These are phyloP conservation scores for Nymphalis polychloros DNA, from an alignment of 2,888 invertebrate genomes.

Conservation along the genomic window DNA sequence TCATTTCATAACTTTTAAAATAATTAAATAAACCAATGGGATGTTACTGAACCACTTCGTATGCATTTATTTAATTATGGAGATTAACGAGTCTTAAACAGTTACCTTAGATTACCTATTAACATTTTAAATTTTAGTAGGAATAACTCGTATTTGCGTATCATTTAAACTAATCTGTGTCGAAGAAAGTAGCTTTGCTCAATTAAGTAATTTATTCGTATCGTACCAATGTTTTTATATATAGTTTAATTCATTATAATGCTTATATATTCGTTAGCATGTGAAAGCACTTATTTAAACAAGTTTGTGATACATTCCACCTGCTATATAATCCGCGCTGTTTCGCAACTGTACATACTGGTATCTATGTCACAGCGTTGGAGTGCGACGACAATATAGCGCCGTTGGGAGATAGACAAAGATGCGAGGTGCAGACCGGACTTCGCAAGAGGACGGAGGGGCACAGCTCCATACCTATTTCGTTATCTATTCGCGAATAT, in stretches of 20 bases:
- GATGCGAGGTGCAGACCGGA: slow-evolving; percentile 59
- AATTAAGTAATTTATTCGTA: slow-evolving; percentile 38
- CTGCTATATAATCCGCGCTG: slow-evolving; percentile 81
- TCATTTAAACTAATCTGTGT: slow-evolving; percentile 30
- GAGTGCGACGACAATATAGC: slow-evolving; percentile 52
- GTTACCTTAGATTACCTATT: slow-evolving; percentile 4
- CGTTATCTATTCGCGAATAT: slow-evolving; percentile 80
- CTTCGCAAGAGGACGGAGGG: slow-evolving; percentile 78
- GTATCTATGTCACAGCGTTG: slow-evolving; percentile 76
- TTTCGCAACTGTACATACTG: slow-evolving; percentile 75
- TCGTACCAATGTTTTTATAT: slow-evolving; percentile 36
- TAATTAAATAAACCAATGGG: not conserved
- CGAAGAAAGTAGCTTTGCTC: slow-evolving; percentile 36
- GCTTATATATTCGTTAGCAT: slow-evolving; percentile 60
- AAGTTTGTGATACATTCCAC: slow-evolving; percentile 78
- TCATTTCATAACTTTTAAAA: slow-evolving; percentile 38
- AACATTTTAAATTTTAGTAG: slow-evolving; percentile 20
- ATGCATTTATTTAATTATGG: not conserved
- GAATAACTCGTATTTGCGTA: slow-evolving; percentile 23
- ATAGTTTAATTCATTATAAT: slow-evolving; percentile 36
- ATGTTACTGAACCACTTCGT: not conserved
- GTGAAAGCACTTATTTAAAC: slow-evolving; percentile 80
- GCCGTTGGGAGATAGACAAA: slow-evolving; percentile 51
- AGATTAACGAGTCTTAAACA: not conserved
- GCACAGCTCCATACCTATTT: slow-evolving; percentile 63